These are phyloP conservation scores for Drepanosiphum platanoidis DNA, from an alignment of 2,888 invertebrate genomes.

Conservation along the genomic window DNA sequence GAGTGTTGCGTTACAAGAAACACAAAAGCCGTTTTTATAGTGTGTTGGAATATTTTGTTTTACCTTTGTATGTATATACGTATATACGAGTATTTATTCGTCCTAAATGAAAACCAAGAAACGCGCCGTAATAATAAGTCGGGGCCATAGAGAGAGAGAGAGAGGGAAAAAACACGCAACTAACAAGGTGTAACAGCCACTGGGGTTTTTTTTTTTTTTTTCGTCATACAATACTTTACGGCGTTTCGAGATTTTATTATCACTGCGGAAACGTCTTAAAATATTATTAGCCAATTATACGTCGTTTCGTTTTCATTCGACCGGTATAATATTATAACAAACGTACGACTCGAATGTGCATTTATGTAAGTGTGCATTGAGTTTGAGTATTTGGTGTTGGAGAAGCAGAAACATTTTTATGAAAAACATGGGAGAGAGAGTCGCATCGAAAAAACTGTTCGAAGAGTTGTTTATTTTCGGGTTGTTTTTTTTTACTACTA, in stretches of 20 bases:
- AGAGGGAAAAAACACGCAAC: neutral
- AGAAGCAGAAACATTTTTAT: too few relatives aligned
- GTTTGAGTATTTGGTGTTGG: too few relatives aligned
- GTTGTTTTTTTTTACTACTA: too few relatives aligned
- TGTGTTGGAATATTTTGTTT: neutral
- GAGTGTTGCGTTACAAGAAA: neutral
- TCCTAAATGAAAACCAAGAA: neutral
- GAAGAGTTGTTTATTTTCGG: too few relatives aligned
- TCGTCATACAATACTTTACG: neutral
- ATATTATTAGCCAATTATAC: conserved; percentile 31
- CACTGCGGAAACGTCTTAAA: neutral
- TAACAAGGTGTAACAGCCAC: neutral
- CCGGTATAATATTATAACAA: neutral
- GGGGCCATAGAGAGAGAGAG: neutral
- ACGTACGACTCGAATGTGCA: neutral
- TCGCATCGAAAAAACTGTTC: too few relatives aligned
- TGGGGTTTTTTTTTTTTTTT: neutral
- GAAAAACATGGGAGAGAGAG: too few relatives aligned
- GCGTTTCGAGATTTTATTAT: neutral
- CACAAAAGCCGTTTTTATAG: conserved; percentile 19
- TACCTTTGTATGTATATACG: neutral
- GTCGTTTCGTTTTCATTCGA: neutral
- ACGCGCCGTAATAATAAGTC: neutral
- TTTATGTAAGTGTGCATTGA: too few relatives aligned
- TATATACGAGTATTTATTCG: neutral